Base-by-base conservation (phyloP, 2,888 invertebrate species). In the Synergus gifuensis region DNA sequence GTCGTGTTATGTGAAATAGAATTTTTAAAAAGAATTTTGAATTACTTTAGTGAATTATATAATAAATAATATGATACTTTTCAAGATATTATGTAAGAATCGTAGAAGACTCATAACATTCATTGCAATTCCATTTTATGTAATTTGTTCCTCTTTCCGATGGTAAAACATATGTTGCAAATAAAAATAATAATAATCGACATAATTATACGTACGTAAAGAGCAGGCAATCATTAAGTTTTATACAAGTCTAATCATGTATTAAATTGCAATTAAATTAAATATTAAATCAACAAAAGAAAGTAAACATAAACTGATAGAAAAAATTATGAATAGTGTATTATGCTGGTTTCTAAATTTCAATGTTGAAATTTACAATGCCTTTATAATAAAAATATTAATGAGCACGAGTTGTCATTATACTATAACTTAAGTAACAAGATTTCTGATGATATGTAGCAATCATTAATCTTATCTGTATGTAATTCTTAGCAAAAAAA, bases 361-460 rank as follows among this genome's bases (percentile, higher is more conserved):
- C 14, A 12, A 28, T 3, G 14, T 22, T 69, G 9, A 73, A 73
- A 73, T 8, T 54, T 16, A 49, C 28, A 9, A 22, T 9, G 4
- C 7, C 16, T 73, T 28, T 73, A 36, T 49, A 49, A 73, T 69
- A 69, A 69, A 46, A 49, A 69, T 73, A 49, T 46, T 49, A 73
- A 73, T 69, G 69, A 69, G 46, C 69, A 69, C 49, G 49, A 49
- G 69, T 54, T 46, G 46, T 36, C 8, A 60, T 22, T 54, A 54
- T 54, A 22, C 22, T 36, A 49, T 54, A 73, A 54, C 73, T 36
- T 16, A 60, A 60, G n/a, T 73, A 36, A 22, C 73, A 28, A 36
- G 12, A 16, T 49, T 40, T 64, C n/a, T 36, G 28, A 36, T 44
- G 18, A 18, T 36, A 40, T 73, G 40, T 66, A 16, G 14, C 42